Evolutionary conservation across 2,113 vertebrate species (phyloP).

Genomic region (Anser brachyrhynchus): DNA sequence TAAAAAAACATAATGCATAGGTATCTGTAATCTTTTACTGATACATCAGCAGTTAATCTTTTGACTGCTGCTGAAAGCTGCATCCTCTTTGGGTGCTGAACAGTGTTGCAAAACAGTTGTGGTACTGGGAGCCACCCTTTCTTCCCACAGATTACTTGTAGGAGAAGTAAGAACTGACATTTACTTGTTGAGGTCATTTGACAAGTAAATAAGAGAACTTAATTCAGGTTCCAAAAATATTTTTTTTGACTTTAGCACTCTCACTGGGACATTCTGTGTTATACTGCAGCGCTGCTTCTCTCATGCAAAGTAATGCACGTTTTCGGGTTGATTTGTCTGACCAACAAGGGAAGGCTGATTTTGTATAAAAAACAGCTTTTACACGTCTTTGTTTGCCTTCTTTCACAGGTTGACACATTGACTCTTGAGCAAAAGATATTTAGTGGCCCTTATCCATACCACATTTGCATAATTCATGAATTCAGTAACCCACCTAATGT

Average conservation of each 20-base stretch:
- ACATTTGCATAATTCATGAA: constrained; percentile 96
- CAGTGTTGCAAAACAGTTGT: background rate
- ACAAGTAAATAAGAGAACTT: background rate
- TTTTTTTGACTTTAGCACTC: background rate
- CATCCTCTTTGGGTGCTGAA: background rate
- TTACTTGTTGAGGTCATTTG: background rate
- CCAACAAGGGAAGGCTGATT: rapidly evolving
- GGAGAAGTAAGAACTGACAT: background rate
- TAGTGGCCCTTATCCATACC: constrained; percentile 95
- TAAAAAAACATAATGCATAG: background rate
- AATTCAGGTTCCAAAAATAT: background rate
- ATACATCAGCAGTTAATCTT: background rate
- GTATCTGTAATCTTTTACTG: background rate
- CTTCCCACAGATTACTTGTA: background rate
- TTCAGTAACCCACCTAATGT: constrained; percentile 98
- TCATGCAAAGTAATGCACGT: background rate
- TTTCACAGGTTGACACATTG: constrained; percentile 88
- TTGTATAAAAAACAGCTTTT: background rate
- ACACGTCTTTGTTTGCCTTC: background rate
- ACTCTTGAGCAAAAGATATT: constrained; percentile 93
- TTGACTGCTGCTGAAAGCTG: background rate
- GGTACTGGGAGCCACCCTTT: background rate
- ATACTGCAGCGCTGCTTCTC: background rate
- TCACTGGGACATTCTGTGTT: background rate
- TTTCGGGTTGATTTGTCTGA: background rate